Conservation (phyloP, 2,113 vertebrate genomes). For the Manacus vitellinus region DNA sequence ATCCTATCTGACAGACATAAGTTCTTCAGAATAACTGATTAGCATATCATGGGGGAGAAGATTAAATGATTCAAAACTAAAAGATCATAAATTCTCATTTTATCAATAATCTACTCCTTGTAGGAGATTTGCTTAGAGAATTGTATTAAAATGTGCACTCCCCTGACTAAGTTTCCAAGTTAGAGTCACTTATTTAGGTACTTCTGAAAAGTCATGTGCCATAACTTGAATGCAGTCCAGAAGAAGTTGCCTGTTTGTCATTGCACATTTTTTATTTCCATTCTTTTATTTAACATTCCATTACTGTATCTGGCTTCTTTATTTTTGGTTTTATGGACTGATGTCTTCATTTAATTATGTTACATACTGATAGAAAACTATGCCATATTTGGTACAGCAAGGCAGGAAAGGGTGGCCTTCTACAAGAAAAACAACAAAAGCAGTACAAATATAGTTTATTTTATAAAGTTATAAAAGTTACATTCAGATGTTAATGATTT, state of each 20-base stretch:
- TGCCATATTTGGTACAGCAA: background rate
- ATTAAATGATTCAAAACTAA: background rate
- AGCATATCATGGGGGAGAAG: fast-evolving
- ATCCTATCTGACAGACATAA: background rate
- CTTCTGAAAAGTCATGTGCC: background rate
- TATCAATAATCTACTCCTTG: background rate
- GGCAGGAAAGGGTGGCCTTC: background rate
- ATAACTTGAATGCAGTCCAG: background rate
- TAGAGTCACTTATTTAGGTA: background rate
- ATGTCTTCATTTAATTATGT: background rate
- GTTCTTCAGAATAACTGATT: background rate
- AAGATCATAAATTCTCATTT: background rate
- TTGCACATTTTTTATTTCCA: background rate
- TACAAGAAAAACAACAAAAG: background rate
- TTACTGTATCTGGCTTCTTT: background rate
- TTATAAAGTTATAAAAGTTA: background rate
- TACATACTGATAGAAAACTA: background rate
- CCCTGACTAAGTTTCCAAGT: background rate
- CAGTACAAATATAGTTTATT: background rate
- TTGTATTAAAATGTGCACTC: background rate
- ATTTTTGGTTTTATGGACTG: background rate
- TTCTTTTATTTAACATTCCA: background rate
- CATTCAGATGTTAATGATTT: background rate
- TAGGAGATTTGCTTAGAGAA: background rate
- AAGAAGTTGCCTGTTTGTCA: background rate